Base-by-base conservation (phyloP, 92 coral and sea anemone species). In the Siderastrea radians region DNA sequence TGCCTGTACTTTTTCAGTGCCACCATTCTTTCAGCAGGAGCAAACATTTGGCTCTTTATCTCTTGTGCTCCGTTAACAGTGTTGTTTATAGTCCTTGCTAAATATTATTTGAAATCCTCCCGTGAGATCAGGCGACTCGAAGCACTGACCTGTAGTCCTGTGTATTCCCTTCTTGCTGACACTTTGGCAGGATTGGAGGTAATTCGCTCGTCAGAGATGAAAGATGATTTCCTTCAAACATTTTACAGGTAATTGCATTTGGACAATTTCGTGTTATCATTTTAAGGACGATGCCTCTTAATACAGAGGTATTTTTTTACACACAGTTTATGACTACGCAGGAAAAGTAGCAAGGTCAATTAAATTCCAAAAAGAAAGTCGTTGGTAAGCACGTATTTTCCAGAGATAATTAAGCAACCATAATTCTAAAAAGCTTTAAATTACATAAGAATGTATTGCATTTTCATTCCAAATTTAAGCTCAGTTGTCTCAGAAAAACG, bases 101-200 rank as follows among this genome's bases (percentile, higher is more conserved):
- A 83, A 77, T 86, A 91, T 45, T 86, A 91, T 62, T 76, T 91
- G 72, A 86, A 91, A 68, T 86, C 94, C 44, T 73, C 91, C 3
- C 66, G 94, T 52, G 90, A 91, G 68, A 75, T 91, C 51, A 86
- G 87, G 75, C 74, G 94, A 45, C 72, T 91, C 8, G 91, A 91
- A 66, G 78, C 93, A 60, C 64, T 72, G 26, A 79, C 89, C 2
- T 87, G 93, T 73, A 90, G 90, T 67, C 89, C 93, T 12, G 84
- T 90, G 11, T 90, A 85, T 51, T 84, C 93, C 26, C 93, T 84
- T 60, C 73, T 90, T 52, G 76, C 90, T 13, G 93, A 87, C 38
- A 90, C 90, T 2, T 19, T 85, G 49, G 72, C 83, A 59, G 93
- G 93, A 12, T 47, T 90, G 66, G 79, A 81, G 58, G 79, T 83